phyloP scores from a whole-genome alignment of 2,888 invertebrate genomes.

The Eupeodes luniger region DNA sequence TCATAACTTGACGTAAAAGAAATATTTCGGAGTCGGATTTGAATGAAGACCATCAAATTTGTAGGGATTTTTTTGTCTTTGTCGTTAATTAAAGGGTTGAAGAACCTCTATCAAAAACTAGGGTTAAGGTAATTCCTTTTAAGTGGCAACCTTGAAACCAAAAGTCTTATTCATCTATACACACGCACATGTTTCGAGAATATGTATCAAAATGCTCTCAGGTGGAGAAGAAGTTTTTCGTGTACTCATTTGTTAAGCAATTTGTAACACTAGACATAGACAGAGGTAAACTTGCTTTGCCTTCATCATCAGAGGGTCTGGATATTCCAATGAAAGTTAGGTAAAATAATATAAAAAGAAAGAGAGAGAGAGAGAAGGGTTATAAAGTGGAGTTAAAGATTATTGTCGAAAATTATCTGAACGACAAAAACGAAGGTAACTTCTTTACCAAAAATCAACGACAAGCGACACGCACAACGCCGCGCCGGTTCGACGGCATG shows the following conservation, averaged over 20 bases:
- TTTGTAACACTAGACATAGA: slow-evolving; percentile 71
- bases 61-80: no score
- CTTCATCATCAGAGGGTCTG: slow-evolving; percentile 30
- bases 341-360: background rate
- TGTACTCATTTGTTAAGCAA: slow-evolving; percentile 74
- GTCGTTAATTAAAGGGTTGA: no score
- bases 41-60: no score
- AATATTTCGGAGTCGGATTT: no score
- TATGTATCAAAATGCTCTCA: slow-evolving; percentile 39
- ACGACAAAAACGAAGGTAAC: slow-evolving; percentile 23
- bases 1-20: no score
- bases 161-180: background rate
- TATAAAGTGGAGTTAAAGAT: slow-evolving; percentile 21
- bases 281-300: slow-evolving; percentile 37
- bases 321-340: background rate
- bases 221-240: slow-evolving; percentile 49
- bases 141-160: background rate
- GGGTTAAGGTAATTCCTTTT: background rate
- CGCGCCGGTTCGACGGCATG: slow-evolving; percentile 44
- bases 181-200: slow-evolving; percentile 13
- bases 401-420: slow-evolving; percentile 63
- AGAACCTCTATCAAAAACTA: no score
- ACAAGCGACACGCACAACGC: background rate
- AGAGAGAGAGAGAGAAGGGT: no score
- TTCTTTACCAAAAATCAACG: background rate